Evolutionary conservation across 2,113 vertebrate species (phyloP).

Genomic region (Elaphurus davidianus): DNA sequence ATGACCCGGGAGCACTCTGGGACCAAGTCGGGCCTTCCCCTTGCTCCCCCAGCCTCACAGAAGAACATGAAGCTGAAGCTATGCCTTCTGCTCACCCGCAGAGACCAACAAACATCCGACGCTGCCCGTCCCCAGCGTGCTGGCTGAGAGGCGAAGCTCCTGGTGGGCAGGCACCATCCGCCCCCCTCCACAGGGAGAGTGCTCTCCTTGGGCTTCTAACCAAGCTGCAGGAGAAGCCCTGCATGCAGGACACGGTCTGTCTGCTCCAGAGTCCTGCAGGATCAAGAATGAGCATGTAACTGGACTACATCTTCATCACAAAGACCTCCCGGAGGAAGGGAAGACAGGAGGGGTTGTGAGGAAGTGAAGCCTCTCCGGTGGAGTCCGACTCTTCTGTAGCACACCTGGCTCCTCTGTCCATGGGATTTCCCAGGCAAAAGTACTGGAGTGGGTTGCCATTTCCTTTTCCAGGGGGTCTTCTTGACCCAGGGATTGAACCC

Average conservation of each 20-base stretch:
- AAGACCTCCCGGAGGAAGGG: not conserved
- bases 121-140: not conserved
- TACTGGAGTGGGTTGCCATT: not conserved
- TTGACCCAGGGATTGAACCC: not conserved
- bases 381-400: not conserved
- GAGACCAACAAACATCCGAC: accelerated
- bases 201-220: too few species aligned
- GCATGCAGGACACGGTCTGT: accelerated
- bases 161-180: not conserved
- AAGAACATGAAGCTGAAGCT: not conserved
- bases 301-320: not conserved
- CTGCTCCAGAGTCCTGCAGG: not conserved
- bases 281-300: not conserved
- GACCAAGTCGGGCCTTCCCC: not conserved
- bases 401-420: not conserved
- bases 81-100: not conserved
- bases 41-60: not conserved
- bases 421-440: not conserved
- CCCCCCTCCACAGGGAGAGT: not conserved
- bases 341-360: not conserved
- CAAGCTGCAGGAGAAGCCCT: not conserved
- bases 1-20: not conserved
- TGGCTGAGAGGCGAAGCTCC: not conserved
- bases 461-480: not conserved
- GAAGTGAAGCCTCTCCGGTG: not conserved